These are phyloP conservation scores for Aporophyla nigra DNA, from an alignment of 2,888 invertebrate genomes.

Conservation along the genomic window DNA sequence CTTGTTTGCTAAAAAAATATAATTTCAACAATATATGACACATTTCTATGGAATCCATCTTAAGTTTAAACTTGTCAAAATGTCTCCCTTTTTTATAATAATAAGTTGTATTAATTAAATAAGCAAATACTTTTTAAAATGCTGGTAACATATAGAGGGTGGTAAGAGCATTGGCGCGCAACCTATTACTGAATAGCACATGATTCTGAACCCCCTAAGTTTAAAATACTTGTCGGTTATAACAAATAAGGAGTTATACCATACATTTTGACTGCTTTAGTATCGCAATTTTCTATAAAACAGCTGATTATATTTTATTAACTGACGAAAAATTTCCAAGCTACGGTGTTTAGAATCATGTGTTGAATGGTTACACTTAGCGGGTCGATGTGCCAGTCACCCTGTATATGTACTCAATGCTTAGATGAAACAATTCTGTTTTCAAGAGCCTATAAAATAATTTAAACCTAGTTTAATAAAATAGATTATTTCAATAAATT, in stretches of 20 bases:
- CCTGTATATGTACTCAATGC: background rate
- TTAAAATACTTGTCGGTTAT: too few species aligned
- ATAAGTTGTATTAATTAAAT: conserved; percentile 5
- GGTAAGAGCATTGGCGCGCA: too few species aligned
- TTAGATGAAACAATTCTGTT: background rate
- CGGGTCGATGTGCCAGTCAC: too few species aligned
- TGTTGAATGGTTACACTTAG: too few species aligned
- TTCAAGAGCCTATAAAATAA: conserved; percentile 9
- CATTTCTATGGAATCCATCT: background rate
- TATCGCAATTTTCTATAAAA: too few species aligned
- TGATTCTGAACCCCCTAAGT: too few species aligned
- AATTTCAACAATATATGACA: background rate
- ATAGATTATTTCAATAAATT: conserved; percentile 38
- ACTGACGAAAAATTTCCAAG: too few species aligned
- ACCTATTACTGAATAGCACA: too few species aligned
- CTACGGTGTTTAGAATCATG: too few species aligned
- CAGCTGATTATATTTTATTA: too few species aligned
- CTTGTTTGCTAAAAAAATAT: background rate
- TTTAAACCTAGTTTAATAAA: conserved; percentile 14
- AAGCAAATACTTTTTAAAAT: background rate
- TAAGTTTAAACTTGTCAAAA: background rate
- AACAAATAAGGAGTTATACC: too few species aligned
- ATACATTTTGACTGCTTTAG: too few species aligned
- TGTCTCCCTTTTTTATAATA: background rate
- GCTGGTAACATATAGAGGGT: background rate